Evolutionary conservation across 1,140 invertebrate species (phyloP).

Genomic region (Atta texana): DNA sequence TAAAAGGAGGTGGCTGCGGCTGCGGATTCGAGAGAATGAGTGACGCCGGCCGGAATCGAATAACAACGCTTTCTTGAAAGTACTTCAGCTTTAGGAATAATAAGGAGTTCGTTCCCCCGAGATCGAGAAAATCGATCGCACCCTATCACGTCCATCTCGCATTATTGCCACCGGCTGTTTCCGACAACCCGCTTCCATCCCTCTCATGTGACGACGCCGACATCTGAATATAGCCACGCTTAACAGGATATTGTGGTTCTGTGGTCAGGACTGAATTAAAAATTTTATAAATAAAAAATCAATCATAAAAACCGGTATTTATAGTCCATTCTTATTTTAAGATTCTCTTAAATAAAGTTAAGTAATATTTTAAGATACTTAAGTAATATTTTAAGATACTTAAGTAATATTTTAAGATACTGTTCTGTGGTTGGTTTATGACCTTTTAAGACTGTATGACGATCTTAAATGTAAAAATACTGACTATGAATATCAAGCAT

Average conservation of each 20-base stretch:
- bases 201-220: slow-evolving; percentile 17
- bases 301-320: too few relatives aligned
- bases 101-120: slow-evolving; percentile 66
- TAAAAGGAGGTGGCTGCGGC: neutral
- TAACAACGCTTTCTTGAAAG: slow-evolving; percentile 65
- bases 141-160: slow-evolving; percentile 71
- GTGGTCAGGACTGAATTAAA: slow-evolving; percentile 29
- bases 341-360: too few relatives aligned
- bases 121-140: slow-evolving; percentile 75
- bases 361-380: too few relatives aligned
- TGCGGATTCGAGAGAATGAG: slow-evolving; percentile 54
- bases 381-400: too few relatives aligned
- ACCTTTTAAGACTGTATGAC: too few relatives aligned
- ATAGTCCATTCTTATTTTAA: too few relatives aligned
- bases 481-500: too few relatives aligned
- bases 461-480: too few relatives aligned
- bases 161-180: slow-evolving; percentile 74
- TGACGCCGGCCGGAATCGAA: slow-evolving; percentile 62
- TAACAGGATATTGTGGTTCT: neutral
- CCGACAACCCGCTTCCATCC: slow-evolving; percentile 59
- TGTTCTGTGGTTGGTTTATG: too few relatives aligned
- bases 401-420: too few relatives aligned
- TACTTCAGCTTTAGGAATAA: slow-evolving; percentile 66
- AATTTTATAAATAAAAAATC: neutral
- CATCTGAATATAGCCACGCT: slow-evolving; percentile 61